Percentiles rank a stretch among this genome's conserved stretches.
Conservation (phyloP, 1,140 invertebrate species). For the Drosophila bocqueti region DNA sequence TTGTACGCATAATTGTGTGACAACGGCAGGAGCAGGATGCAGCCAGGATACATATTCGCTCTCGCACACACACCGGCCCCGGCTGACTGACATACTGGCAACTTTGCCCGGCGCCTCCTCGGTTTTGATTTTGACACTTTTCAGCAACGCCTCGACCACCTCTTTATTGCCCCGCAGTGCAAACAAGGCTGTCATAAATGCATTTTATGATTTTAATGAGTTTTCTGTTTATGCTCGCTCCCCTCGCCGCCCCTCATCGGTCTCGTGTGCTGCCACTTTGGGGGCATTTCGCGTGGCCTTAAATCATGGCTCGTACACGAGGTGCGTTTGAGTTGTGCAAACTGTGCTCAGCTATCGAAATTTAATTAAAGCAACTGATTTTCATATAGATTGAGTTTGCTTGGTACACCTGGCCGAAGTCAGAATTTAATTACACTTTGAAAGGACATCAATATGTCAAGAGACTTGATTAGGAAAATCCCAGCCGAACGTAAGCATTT, state of each 20-base stretch:
- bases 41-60: constrained; percentile 57
- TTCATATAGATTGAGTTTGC: constrained; percentile 35
- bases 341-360: constrained; percentile 32
- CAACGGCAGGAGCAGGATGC: constrained; percentile 63
- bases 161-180: constrained; percentile 70
- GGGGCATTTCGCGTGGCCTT: constrained; percentile 32
- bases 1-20: constrained; percentile 82
- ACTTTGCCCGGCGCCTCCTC: constrained; percentile 73
- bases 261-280: constrained; percentile 1
- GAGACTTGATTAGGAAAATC: neutral
- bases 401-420: neutral
- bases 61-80: constrained; percentile 12
- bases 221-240: constrained; percentile 75
- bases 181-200: constrained; percentile 81
- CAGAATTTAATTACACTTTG: constrained; percentile 43
- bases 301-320: constrained; percentile 1
- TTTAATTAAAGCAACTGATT: constrained; percentile 40
- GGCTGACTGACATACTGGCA: constrained; percentile 28
- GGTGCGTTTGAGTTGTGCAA: constrained; percentile 19
- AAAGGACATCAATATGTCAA: constrained; percentile 21
- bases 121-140: constrained; percentile 82
- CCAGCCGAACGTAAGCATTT: neutral
- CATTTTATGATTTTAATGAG: constrained; percentile 84
- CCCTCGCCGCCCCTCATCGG: neutral
- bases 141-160: constrained; percentile 54